Conservation (phyloP, 2,113 vertebrate genomes). For the Anser cygnoides region DNA sequence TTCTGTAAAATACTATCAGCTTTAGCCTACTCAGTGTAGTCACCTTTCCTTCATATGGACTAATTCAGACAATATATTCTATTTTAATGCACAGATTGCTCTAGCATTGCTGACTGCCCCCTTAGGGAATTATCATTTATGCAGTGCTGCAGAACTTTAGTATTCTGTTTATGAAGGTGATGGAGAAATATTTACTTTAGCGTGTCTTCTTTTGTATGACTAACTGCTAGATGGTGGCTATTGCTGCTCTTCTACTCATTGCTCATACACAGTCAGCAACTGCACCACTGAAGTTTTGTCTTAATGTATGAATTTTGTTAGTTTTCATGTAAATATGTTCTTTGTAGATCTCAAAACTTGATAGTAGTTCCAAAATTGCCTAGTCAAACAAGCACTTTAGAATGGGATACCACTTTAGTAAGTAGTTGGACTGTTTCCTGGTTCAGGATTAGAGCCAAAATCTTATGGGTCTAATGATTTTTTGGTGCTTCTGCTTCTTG, state of each 20-base stretch:
- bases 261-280: not conserved
- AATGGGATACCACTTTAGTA: no score
- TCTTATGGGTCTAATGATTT: not conserved
- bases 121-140: not conserved
- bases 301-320: not conserved
- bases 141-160: not conserved
- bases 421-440: not conserved
- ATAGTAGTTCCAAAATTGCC: not conserved
- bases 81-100: not conserved
- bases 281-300: not conserved
- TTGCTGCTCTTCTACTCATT: not conserved
- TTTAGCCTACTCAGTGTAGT: not conserved
- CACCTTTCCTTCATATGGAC: not conserved
- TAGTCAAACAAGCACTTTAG: not conserved
- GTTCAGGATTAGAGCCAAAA: not conserved
- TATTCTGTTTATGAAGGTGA: not conserved
- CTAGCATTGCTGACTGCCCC: not conserved
- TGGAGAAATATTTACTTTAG: not conserved
- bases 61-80: not conserved
- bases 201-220: not conserved
- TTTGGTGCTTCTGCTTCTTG: not conserved
- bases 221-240: not conserved
- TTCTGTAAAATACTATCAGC: not conserved
- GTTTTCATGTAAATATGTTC: not conserved
- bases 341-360: not conserved